Conservation (phyloP, 2,888 invertebrate genomes). For the Latheticus oryzae region DNA sequence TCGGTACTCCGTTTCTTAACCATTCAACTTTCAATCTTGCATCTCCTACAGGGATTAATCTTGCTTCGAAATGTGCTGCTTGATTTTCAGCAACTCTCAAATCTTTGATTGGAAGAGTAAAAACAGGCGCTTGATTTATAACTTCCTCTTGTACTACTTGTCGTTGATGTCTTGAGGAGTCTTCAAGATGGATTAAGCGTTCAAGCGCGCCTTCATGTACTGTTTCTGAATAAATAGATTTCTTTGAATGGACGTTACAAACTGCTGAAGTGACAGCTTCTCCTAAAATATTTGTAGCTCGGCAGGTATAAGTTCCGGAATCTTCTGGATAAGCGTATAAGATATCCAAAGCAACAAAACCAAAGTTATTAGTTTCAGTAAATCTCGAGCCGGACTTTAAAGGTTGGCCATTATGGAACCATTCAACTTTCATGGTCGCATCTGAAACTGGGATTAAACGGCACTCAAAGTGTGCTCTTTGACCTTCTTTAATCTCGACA, state of each 20-base stretch:
- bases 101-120: slow-evolving; percentile 91
- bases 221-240: slow-evolving; percentile 87
- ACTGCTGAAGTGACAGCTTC: slow-evolving; percentile 93
- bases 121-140: slow-evolving; percentile 89
- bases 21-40: slow-evolving; percentile 93
- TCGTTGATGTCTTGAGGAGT: slow-evolving; percentile 79
- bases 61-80: slow-evolving; percentile 93
- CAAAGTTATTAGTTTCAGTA: slow-evolving; percentile 96
- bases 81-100: slow-evolving; percentile 89
- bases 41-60: slow-evolving; percentile 94
- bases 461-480: slow-evolving; percentile 94
- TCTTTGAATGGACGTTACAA: slow-evolving; percentile 82
- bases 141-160: slow-evolving; percentile 81
- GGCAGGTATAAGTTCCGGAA: slow-evolving; percentile 94
- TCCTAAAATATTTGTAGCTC: slow-evolving; percentile 91
- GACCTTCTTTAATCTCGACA: slow-evolving; percentile 92
- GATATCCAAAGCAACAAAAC: slow-evolving; percentile 96
- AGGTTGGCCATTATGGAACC: slow-evolving; percentile 93
- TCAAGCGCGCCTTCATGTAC: slow-evolving; percentile 89
- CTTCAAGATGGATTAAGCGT: slow-evolving; percentile 85
- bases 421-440: slow-evolving; percentile 92
- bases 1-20: slow-evolving; percentile 90
- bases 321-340: slow-evolving; percentile 96
- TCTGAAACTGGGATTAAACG: slow-evolving; percentile 94
- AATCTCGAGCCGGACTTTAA: slow-evolving; percentile 95